Evolutionary conservation across 2,113 vertebrate species (phyloP).

Genomic region (human): DNA sequence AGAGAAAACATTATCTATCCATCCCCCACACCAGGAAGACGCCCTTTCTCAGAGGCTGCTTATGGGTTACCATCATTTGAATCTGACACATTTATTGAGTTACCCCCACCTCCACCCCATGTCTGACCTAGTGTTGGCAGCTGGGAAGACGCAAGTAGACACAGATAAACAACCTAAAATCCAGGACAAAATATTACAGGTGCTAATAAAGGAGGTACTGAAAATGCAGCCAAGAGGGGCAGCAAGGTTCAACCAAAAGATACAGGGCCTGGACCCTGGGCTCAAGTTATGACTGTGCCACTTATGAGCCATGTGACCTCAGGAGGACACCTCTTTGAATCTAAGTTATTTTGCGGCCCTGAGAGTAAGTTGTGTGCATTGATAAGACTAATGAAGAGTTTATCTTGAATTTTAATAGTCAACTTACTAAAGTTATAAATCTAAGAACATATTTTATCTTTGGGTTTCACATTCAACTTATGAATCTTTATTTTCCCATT

Average conservation of each 20-base stretch:
- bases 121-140: not conserved
- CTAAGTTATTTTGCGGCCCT: not conserved
- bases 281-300: not conserved
- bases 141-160: not conserved
- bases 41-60: not conserved
- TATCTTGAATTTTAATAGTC: not conserved
- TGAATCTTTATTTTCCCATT: not conserved
- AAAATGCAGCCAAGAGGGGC: not conserved
- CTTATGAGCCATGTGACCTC: not conserved
- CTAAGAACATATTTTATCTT: conserved; percentile 5
- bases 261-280: not conserved
- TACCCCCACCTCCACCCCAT: not conserved
- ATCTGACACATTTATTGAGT: not conserved
- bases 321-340: not conserved
- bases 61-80: not conserved
- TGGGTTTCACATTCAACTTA: not conserved
- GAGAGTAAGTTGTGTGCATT: not conserved
- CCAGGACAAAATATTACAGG: not conserved
- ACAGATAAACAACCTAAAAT: not conserved
- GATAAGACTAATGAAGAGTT: not conserved
- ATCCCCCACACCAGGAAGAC: not conserved
- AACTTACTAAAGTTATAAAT: not conserved
- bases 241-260: not conserved
- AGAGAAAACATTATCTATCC: not conserved
- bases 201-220: not conserved